These are phyloP conservation scores for Aphyosemion australe DNA, from an alignment of 2,113 vertebrate genomes.

Conservation along the genomic window DNA sequence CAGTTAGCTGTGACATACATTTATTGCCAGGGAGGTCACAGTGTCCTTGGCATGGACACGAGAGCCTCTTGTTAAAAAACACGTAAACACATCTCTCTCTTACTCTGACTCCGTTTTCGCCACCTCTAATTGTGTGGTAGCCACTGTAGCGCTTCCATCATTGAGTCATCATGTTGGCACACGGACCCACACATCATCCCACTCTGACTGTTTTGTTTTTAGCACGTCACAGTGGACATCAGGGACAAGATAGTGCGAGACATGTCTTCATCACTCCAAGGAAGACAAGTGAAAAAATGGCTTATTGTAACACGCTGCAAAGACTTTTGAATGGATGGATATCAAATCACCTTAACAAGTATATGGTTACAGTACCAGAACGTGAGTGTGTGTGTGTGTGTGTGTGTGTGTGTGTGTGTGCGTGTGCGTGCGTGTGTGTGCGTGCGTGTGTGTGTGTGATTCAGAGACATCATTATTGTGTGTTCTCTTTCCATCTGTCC, in stretches of 20 bases:
- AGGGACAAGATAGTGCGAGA: conserved; percentile 14
- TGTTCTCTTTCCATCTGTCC: conserved; percentile 62
- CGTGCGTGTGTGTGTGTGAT: conserved; percentile 9
- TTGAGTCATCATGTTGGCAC: conserved; percentile 47
- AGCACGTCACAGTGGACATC: conserved; percentile 17
- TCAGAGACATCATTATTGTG: conserved; percentile 34
- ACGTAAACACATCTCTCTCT: conserved; percentile 37
- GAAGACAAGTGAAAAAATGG: background rate
- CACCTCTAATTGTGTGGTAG: conserved; percentile 42
- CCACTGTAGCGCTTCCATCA: conserved; percentile 28
- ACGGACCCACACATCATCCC: conserved; percentile 12
- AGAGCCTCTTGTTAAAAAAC: conserved; percentile 50
- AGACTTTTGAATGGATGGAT: background rate
- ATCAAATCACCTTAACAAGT: conserved; percentile 17
- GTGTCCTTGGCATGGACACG: conserved; percentile 48
- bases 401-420: conserved; percentile 39
- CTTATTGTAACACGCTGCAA: conserved; percentile 11
- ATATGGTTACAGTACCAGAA: conserved; percentile 33
- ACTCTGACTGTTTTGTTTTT: conserved; percentile 32
- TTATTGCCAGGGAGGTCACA: conserved; percentile 27
- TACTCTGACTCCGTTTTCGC: conserved; percentile 38
- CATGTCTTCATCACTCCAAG: background rate
- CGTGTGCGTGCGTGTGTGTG: no score
- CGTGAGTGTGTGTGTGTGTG: conserved; percentile 22
- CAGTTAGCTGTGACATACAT: conserved; percentile 36